Evolutionary conservation across 2,888 invertebrate species (phyloP).

Genomic region (Lamproptera curius): DNA sequence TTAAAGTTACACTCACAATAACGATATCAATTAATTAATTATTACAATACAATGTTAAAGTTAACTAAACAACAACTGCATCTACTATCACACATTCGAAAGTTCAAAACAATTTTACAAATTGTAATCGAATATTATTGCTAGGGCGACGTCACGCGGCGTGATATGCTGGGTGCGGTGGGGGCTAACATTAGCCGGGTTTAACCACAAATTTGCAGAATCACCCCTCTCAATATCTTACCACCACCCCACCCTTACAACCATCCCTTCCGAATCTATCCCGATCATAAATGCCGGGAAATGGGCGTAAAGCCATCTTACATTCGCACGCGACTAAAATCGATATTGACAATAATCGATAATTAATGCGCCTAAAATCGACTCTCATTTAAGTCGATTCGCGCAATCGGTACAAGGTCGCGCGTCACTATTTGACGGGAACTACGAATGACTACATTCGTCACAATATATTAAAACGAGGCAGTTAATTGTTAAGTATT

Average conservation of each 20-base stretch:
- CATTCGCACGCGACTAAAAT: slow-evolving; percentile 10
- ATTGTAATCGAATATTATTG: slow-evolving; percentile 76
- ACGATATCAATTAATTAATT: slow-evolving; percentile 59
- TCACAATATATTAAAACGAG: slow-evolving; percentile 9
- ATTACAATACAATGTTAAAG: slow-evolving; percentile 59
- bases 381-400: too few relatives aligned
- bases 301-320: slow-evolving; percentile 15
- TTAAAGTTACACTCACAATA: slow-evolving; percentile 76
- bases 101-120: slow-evolving; percentile 77
- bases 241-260: slow-evolving; percentile 9
- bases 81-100: slow-evolving; percentile 80
- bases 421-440: slow-evolving; percentile 14
- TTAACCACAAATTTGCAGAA: too few relatives aligned
- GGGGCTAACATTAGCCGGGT: too few relatives aligned
- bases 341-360: slow-evolving; percentile 2
- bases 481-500: slow-evolving; percentile 19
- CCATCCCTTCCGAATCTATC: slow-evolving; percentile 2
- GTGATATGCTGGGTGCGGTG: slow-evolving; percentile 48
- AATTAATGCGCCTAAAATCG: too few relatives aligned
- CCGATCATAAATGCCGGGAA: slow-evolving; percentile 8
- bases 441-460: slow-evolving; percentile 10
- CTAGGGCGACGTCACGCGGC: slow-evolving; percentile 64
- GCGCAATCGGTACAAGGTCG: not conserved
- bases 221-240: too few relatives aligned
- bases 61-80: slow-evolving; percentile 79